Conservation (phyloP, 1,140 invertebrate species). For the Steinernema khuongi region DNA sequence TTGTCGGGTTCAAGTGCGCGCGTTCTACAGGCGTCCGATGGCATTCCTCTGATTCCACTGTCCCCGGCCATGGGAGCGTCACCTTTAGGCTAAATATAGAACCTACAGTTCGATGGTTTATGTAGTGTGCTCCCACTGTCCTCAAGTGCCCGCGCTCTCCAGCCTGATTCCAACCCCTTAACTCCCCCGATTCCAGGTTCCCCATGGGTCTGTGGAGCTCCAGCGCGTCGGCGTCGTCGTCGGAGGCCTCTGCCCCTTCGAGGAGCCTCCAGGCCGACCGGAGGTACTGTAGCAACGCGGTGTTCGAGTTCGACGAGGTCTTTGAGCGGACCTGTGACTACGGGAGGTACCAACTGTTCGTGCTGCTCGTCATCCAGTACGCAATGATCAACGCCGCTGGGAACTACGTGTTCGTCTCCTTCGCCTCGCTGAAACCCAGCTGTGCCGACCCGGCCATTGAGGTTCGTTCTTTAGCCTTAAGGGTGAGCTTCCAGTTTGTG, state of each 20-base stretch:
- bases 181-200: neutral
- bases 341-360: constrained; percentile 44
- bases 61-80: no score
- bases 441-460: constrained; percentile 29
- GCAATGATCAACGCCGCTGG: constrained; percentile 45
- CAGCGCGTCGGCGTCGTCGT: neutral
- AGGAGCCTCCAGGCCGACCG: neutral
- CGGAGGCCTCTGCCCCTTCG: neutral
- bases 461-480: constrained; percentile 17
- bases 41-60: neutral
- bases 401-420: constrained; percentile 46
- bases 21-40: neutral
- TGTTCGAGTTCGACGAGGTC: constrained; percentile 42
- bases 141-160: no score
- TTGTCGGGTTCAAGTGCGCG: neutral
- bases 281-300: constrained; percentile 1
- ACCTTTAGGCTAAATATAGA: no score
- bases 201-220: neutral
- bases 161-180: neutral
- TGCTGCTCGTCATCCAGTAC: constrained; percentile 45
- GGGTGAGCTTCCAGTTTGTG: neutral
- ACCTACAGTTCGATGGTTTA: no score
- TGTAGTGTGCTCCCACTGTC: no score
- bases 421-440: constrained; percentile 36
- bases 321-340: constrained; percentile 43